Percentiles rank a stretch among this genome's conserved stretches.
These are phyloP conservation scores for Epinotia brunnichana DNA, from an alignment of 2,888 invertebrate genomes.

Conservation along the genomic window DNA sequence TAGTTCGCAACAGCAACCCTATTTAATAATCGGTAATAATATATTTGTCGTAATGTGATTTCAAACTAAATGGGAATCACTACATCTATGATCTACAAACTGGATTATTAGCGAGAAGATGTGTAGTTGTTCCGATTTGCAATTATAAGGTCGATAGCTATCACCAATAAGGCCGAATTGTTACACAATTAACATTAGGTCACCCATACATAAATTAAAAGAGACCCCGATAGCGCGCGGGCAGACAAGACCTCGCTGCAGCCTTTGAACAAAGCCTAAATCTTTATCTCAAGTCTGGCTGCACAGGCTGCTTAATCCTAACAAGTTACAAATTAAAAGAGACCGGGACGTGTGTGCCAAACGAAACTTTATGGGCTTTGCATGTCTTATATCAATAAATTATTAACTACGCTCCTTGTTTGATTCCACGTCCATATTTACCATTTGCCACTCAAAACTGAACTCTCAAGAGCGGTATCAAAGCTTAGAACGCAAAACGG, in stretches of 20 bases:
- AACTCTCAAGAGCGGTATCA: slow-evolving; percentile 67
- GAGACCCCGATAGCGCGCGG: slow-evolving; percentile 53
- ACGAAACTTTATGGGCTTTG: slow-evolving; percentile 83
- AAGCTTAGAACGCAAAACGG: slow-evolving; percentile 64
- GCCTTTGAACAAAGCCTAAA: slow-evolving; percentile 62
- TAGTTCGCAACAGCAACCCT: not conserved
- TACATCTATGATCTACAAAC: not conserved
- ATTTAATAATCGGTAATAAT: not conserved
- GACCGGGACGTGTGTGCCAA: slow-evolving; percentile 81
- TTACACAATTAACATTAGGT: slow-evolving; percentile 53
- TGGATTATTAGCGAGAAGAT: slow-evolving; percentile 6
- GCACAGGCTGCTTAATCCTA: slow-evolving; percentile 69
- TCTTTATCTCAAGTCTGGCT: slow-evolving; percentile 70
- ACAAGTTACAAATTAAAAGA: slow-evolving; percentile 83
- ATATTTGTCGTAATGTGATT: not conserved
- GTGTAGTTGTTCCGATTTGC: slow-evolving; percentile 15
- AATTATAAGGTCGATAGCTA: slow-evolving; percentile 4
- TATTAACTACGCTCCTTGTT: slow-evolving; percentile 82
- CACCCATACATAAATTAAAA: slow-evolving; percentile 56
- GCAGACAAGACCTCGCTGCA: slow-evolving; percentile 59
- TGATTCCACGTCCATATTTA: slow-evolving; percentile 76
- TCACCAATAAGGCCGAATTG: slow-evolving; percentile 24
- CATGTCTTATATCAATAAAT: slow-evolving; percentile 84
- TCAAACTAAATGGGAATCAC: not conserved
- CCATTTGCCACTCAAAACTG: slow-evolving; percentile 66